These are phyloP conservation scores for Enteromius afrohamiltoni DNA, from an alignment of 2,797 vertebrate species.

Conservation along the genomic window DNA sequence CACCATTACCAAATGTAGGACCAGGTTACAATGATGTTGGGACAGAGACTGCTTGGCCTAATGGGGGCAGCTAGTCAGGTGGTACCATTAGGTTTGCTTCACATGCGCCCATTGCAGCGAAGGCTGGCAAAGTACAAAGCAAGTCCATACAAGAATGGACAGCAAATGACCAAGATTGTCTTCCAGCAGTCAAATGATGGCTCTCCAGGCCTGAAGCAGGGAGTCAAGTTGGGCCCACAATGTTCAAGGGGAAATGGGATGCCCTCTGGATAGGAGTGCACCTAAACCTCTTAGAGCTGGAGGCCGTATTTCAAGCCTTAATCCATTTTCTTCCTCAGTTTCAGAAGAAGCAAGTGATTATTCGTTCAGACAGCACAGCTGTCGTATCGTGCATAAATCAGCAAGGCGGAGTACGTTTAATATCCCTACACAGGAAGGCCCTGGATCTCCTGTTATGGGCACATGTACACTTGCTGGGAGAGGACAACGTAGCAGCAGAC, in stretches of 20 bases:
- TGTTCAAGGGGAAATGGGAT: background rate
- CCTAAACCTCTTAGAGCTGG: background rate
- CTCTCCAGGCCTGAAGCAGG: background rate
- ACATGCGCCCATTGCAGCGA: background rate
- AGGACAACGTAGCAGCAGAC: background rate
- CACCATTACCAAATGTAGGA: too few relatives aligned
- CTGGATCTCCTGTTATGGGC: too few relatives aligned
- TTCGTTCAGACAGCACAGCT: background rate
- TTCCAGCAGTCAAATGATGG: background rate
- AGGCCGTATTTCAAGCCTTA: background rate
- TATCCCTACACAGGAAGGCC: background rate
- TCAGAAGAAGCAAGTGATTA: background rate
- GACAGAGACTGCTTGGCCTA: background rate
- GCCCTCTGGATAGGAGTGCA: background rate
- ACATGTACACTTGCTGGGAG: background rate
- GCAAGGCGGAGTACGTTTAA: background rate
- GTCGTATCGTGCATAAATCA: too few relatives aligned
- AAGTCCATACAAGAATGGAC: background rate
- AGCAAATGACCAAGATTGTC: background rate
- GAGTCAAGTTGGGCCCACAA: background rate
- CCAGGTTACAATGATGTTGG: background rate
- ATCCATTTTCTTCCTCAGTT: background rate
- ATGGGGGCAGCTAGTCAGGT: conserved; percentile 5
- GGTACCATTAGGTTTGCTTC: background rate
- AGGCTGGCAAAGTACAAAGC: background rate